Evolutionary conservation across 2,113 vertebrate species (phyloP), one percentile per base, ranked within the genome.

Genomic region (Hypocryptadius cinnamomeus): DNA sequence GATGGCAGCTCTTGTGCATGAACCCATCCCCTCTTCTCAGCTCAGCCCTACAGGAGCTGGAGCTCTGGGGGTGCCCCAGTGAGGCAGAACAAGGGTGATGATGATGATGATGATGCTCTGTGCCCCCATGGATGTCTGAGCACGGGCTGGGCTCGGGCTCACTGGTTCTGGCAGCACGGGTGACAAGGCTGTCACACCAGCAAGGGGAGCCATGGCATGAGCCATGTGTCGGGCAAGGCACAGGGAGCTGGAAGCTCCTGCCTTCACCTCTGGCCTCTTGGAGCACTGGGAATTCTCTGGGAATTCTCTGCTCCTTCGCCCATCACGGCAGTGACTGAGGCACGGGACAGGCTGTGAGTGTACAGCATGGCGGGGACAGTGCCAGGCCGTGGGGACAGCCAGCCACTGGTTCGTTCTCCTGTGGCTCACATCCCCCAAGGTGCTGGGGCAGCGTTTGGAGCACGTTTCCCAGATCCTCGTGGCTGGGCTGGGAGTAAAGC

Each of bases 211-310:
- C 2, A 0, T 0, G 8, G n/a, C 2, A 0, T 5, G 22, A 40
- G 56, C 45, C 48, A 40, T n/a, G n/a, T 14, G 50, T 2, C 0
- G 2, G 44, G 56, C 13, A 47, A 28, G 33, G 57, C n/a, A 3
- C 1, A 0, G 42, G 25, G 33, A 51, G 1, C 31, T 11, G 2
- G 22, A 60, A 3, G 16, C 47, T 47, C 14, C 50, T 24, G 27
- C 39, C 72, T 12, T 60, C 15, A 2, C 68, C 28, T 45, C 1
- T 5, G 28, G 53, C n/a, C 76, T 18, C 79, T 31, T 11, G 40
- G 37, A 22, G 53, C 61, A 33, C 19, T 0, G 0, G 18, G 78
- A 25, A 10, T 39, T 33, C 28, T 11, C 19, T 0, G 0, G 18
- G 78, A 25, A 10, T 39, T 33, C 28, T 11, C 5, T 21, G 23